A percentile compares a stretch with the other conserved stretches of the same genome.
Evolutionary conservation across 2,797 vertebrate species (phyloP).

Genomic region (Cyclopterus lumpus): DNA sequence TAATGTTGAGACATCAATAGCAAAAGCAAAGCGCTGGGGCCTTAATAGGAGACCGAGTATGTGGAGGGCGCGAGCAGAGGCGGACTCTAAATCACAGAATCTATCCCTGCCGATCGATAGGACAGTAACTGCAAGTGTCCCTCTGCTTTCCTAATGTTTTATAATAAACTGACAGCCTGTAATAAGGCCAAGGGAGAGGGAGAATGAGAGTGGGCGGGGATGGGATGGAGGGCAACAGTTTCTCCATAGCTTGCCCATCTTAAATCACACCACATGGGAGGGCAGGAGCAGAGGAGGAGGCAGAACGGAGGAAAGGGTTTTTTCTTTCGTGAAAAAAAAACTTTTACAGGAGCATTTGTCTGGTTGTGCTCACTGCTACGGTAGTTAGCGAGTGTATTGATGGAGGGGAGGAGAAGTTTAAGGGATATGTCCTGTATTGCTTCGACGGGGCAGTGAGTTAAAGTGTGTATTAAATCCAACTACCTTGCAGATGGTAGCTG

Average conservation of each 20-base stretch:
- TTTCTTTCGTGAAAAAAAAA: conserved; percentile 54
- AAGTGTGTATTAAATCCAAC: conserved; percentile 63
- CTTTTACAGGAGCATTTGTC: conserved; percentile 71
- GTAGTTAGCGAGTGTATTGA: conserved; percentile 68
- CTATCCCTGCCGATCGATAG: conserved; percentile 91
- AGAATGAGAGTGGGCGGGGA: conserved; percentile 66
- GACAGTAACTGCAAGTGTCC: conserved; percentile 91
- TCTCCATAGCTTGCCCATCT: conserved; percentile 65
- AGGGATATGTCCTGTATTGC: conserved; percentile 51
- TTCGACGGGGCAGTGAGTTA: conserved; percentile 57
- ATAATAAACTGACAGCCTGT: conserved; percentile 90
- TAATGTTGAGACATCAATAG: conserved; percentile 99
- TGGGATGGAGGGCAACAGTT: conserved; percentile 66
- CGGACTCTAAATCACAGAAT: conserved; percentile 93
- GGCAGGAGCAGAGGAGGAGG: conserved; percentile 45
- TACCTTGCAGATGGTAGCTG: conserved; percentile 33
- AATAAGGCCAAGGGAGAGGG: conserved; percentile 83
- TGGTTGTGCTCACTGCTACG: conserved; percentile 53
- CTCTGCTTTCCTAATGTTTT: conserved; percentile 91
- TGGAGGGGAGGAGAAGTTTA: conserved; percentile 50
- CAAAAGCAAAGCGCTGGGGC: conserved; percentile 95
- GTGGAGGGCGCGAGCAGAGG: conserved; percentile 84
- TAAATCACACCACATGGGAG: conserved; percentile 80
- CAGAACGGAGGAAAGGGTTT: conserved; percentile 32
- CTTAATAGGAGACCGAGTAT: conserved; percentile 94